Base-by-base conservation (phyloP, 2,797 vertebrate genomes). In the Dipus sagitta region DNA sequence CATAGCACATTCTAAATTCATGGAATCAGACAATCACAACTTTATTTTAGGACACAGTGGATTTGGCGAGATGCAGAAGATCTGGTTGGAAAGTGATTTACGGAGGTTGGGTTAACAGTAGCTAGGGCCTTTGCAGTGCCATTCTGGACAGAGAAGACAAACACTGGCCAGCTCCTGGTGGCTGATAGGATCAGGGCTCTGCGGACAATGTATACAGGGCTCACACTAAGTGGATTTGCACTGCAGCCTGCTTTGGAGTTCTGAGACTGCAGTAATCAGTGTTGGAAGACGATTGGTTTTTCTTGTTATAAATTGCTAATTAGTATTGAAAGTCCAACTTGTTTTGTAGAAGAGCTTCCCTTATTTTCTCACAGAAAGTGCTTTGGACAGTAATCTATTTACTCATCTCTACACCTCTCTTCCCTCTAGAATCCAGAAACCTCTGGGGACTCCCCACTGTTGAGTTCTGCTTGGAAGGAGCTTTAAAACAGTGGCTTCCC, bases 401-500 rank as follows among this genome's bases (percentile, higher is more conserved):
- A 92, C 30, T 91, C 93, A 85, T 97, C 67, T 86, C 93, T 93
- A 47, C 30, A 94, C 38, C 72, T 84, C 26, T 95, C 96, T 94
- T 91, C 65, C 78, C 14, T 30, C 42, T 68, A 96, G 97, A 97
- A 96, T 95, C 20, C 96, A 85, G 95, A 85, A 97, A 96, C 92
- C 97, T 97, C 95, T 97, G 20, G 70, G 96, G 96, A 88, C 97
- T 98, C 98, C 97, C 88, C 52, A 92, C 95, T 96, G 93, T 96
- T 96, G 96, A 86, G 96, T 97, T 98, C 94, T 62, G 91, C 95
- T 98, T 97, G 92, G 97, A 98, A 98, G 97, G 91, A 95, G 96
- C 98, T 95, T 96, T 98, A 98, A 98, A 98, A 97, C 97, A 96
- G 97, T 97, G 97, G 96, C 97, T 98, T 98, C 97, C 98, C 96